Base-by-base conservation (phyloP, 2,888 invertebrate species). In the Aphidoletes aphidimyza region DNA sequence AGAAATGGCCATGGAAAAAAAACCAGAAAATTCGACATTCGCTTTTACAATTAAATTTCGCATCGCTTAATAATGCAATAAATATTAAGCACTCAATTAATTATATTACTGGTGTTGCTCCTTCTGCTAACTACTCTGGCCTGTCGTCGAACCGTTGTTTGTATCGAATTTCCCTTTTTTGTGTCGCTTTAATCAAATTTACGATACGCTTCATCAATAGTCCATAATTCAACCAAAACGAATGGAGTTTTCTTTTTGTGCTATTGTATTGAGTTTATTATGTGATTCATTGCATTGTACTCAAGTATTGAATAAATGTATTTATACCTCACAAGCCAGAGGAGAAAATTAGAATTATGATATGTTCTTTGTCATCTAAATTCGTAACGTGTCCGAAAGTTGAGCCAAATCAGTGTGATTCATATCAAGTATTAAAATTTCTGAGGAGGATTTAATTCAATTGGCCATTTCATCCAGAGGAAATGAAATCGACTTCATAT, bases 221-320 rank as follows among this genome's bases (percentile, higher is more conserved):
- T 26, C 54, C 22, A 11, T 22, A 22, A 54, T n/a, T n/a, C 11
- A 26, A 54, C 22, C 26, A 2, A 19, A 47, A 11, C 26, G 54
- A 54, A 54, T 54, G 6, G 47, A 47, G 17, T 17, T 17, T 47
- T 22, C 54, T 17, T n/a, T n/a, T n/a, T n/a, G 22, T 22, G 54
- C 54, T 26, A 54, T 22, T 54, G 54, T 54, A 54, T 2, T 11
- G 9, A 3, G n/a, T 22, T 54, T 54, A 2, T 5, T 49, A 54
- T 54, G 3, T 22, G n/a, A 26, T 8, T 54, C 26, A 54, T 54
- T 8, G 54, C 11, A 26, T 54, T 54, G 54, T 54, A 26, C 22
- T 54, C 54, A 54, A 54, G 54, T 54, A 26, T 54, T 26, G 17
- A 54, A n/a, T n/a, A n/a, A n/a, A n/a, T n/a, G n/a, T 54, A 54